Conservation (phyloP, 2,113 vertebrate genomes). For the Lutjanus erythropterus region DNA sequence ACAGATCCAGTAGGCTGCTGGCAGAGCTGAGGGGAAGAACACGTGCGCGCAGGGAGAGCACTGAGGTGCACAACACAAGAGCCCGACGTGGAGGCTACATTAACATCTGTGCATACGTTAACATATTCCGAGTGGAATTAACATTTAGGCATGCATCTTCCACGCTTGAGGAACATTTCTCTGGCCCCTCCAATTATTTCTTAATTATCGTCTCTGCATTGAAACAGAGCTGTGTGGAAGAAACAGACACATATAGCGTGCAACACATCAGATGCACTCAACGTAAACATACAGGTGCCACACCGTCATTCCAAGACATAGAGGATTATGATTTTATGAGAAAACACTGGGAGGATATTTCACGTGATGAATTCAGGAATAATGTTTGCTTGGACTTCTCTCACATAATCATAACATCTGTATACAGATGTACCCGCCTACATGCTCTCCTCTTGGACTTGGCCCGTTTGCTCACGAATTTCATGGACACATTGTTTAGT, state of each 20-base stretch:
- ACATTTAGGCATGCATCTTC: conserved; percentile 90
- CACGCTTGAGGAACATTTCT: conserved; percentile 89
- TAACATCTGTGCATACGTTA: conserved; percentile 93
- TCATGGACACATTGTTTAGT: background rate
- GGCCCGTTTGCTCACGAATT: background rate
- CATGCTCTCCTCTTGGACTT: background rate
- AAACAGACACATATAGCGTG: conserved; percentile 25
- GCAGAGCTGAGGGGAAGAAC: conserved; percentile 89
- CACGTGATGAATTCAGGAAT: background rate
- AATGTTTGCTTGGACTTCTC: background rate
- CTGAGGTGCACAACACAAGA: conserved; percentile 69
- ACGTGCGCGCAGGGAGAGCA: conserved; percentile 61
- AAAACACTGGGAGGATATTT: background rate
- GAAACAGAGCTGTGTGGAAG: conserved; percentile 42
- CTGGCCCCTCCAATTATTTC: conserved; percentile 91
- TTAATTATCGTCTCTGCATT: conserved; percentile 88
- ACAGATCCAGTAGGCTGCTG: conserved; percentile 89
- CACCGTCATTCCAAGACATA: background rate
- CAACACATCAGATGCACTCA: conserved; percentile 23
- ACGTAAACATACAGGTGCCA: conserved; percentile 31
- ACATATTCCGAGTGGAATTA: conserved; percentile 93
- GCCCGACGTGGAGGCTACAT: conserved; percentile 81
- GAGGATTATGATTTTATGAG: background rate
- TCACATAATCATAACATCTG: background rate
- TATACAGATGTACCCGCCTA: background rate